Percentiles rank a stretch among this genome's conserved stretches.
phyloP scores from a whole-genome alignment of 2,113 vertebrate species.

The Lepisosteus osseus region DNA sequence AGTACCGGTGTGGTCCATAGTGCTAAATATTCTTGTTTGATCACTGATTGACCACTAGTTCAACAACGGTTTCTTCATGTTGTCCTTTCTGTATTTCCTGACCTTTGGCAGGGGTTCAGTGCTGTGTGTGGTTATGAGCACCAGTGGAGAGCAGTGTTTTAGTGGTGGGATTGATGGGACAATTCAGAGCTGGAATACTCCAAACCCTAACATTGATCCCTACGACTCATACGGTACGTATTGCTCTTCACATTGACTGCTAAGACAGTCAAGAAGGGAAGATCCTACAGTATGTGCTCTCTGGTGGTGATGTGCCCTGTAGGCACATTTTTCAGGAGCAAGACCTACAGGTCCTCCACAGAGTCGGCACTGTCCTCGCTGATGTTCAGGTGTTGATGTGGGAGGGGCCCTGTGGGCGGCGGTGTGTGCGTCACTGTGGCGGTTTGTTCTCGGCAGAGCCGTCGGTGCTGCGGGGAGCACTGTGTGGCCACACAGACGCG shows the following conservation, averaged over 20 bases:
- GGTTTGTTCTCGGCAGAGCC: slow-evolving; percentile 67
- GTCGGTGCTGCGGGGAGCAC: slow-evolving; percentile 81
- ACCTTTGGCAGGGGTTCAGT: slow-evolving; percentile 79
- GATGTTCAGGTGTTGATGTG: too few species aligned
- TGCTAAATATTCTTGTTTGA: too few species aligned
- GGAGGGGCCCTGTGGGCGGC: too few species aligned
- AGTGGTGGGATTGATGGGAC: slow-evolving; percentile 89
- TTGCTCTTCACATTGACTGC: neutral
- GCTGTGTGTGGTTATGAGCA: slow-evolving; percentile 95
- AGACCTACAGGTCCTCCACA: too few species aligned
- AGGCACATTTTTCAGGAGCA: too few species aligned
- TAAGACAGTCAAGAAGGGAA: too few species aligned
- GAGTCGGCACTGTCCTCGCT: too few species aligned
- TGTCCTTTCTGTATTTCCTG: slow-evolving; percentile 20
- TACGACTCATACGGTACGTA: slow-evolving; percentile 91
- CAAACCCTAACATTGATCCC: slow-evolving; percentile 91
- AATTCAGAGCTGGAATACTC: slow-evolving; percentile 95
- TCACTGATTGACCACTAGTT: too few species aligned
- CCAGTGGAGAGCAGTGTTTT: slow-evolving; percentile 91
- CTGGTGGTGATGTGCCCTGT: too few species aligned
- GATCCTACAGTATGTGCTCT: too few species aligned
- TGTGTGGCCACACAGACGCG: slow-evolving; percentile 86
- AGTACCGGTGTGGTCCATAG: too few species aligned
- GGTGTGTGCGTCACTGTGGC: neutral
- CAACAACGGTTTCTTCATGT: neutral